These are phyloP conservation scores for Menura novaehollandiae DNA, from an alignment of 2,113 vertebrate species.

Conservation along the genomic window DNA sequence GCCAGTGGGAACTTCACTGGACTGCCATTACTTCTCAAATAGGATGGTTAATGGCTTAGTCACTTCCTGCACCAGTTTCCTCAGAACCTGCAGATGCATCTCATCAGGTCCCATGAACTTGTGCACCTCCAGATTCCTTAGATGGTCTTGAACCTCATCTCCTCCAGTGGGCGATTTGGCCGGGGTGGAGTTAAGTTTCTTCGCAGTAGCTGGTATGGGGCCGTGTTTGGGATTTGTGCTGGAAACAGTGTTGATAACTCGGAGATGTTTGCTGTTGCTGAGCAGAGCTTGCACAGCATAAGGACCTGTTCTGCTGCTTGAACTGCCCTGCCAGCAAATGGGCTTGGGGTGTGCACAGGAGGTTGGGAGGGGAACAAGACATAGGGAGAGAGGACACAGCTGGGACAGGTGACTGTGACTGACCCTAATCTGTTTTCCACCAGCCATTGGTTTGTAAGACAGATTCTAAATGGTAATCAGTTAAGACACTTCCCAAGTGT, in stretches of 20 bases:
- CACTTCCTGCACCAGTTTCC: neutral
- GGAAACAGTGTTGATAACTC: neutral
- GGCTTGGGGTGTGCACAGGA: neutral
- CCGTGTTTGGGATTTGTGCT: neutral
- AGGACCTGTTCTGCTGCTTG: neutral
- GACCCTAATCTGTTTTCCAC: neutral
- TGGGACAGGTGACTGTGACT: neutral
- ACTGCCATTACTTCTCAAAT: neutral
- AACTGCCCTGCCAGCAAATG: neutral
- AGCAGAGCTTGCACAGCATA: neutral
- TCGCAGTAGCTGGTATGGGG: neutral
- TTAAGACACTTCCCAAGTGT: neutral
- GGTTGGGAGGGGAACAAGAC: neutral
- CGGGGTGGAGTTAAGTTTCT: neutral
- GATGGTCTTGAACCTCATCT: neutral
- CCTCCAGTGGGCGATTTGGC: accelerated
- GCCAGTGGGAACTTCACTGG: neutral
- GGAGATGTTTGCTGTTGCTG: neutral
- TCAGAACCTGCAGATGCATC: neutral
- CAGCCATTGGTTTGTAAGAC: neutral
- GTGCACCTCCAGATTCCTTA: neutral
- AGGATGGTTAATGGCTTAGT: neutral
- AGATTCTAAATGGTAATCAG: neutral
- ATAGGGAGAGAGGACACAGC: neutral
- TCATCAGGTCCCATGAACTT: neutral